phyloP scores from a whole-genome alignment of 2,797 vertebrate genomes.

The Mycteria americana region DNA sequence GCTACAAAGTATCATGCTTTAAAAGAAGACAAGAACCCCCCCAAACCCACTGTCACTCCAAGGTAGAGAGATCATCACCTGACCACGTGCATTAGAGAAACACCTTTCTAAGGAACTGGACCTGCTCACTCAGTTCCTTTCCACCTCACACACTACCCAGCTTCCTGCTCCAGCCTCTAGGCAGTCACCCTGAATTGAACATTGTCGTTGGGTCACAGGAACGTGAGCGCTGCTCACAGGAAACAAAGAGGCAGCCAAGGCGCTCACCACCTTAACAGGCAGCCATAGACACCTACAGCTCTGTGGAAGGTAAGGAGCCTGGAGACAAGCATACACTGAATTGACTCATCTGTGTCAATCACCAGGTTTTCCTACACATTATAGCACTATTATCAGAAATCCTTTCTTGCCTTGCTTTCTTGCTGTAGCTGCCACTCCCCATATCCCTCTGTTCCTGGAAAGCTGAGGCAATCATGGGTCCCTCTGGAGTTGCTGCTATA shows the following conservation, averaged over 20 bases:
- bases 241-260: background rate
- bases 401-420: background rate
- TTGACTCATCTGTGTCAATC: fast-evolving
- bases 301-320: fast-evolving
- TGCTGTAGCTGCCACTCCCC: background rate
- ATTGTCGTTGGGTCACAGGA: fast-evolving
- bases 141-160: fast-evolving
- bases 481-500: background rate
- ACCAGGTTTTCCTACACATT: background rate
- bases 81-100: background rate
- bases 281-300: background rate
- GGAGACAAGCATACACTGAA: too few species aligned
- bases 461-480: background rate
- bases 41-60: background rate
- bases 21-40: background rate
- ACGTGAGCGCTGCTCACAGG: fast-evolving
- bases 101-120: background rate
- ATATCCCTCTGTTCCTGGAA: background rate
- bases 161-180: background rate
- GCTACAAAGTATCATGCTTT: background rate
- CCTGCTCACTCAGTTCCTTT: background rate
- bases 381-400: background rate
- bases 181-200: fast-evolving
- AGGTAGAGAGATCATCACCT: background rate
- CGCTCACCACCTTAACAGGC: fast-evolving